phyloP scores from a whole-genome alignment of 2,113 vertebrate species.

The Anser cygnoides region DNA sequence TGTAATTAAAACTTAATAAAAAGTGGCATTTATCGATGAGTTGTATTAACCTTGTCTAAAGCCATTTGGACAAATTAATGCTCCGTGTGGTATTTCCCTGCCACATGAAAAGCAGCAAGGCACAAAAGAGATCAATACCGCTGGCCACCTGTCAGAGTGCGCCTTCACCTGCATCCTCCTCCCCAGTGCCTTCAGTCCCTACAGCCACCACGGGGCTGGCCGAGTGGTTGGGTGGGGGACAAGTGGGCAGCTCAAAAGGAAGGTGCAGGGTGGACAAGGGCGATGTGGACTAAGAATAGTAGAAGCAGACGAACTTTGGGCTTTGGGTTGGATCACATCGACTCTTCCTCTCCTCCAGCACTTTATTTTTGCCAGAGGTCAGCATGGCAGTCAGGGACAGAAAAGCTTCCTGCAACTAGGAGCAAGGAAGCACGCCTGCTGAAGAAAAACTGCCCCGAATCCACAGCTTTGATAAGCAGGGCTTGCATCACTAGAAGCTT shows the following conservation, averaged over 20 bases:
- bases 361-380: background rate
- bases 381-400: background rate
- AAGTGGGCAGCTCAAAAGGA: too few species aligned
- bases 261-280: too few species aligned
- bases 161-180: background rate
- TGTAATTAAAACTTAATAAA: slow-evolving; percentile 50
- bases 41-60: slow-evolving; percentile 62
- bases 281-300: too few species aligned
- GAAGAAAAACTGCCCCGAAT: background rate
- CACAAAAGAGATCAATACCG: background rate
- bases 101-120: background rate
- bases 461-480: background rate
- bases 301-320: background rate
- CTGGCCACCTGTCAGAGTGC: background rate
- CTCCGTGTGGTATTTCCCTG: slow-evolving; percentile 1
- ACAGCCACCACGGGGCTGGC: too few species aligned
- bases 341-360: background rate
- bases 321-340: background rate
- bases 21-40: background rate
- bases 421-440: background rate
- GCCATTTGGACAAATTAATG: slow-evolving; percentile 38
- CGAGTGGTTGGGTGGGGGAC: too few species aligned
- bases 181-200: background rate
- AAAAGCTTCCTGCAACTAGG: background rate
- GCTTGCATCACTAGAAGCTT: background rate